These are phyloP conservation scores for Sisyra nigra DNA, from an alignment of 2,888 invertebrate genomes.

Conservation along the genomic window DNA sequence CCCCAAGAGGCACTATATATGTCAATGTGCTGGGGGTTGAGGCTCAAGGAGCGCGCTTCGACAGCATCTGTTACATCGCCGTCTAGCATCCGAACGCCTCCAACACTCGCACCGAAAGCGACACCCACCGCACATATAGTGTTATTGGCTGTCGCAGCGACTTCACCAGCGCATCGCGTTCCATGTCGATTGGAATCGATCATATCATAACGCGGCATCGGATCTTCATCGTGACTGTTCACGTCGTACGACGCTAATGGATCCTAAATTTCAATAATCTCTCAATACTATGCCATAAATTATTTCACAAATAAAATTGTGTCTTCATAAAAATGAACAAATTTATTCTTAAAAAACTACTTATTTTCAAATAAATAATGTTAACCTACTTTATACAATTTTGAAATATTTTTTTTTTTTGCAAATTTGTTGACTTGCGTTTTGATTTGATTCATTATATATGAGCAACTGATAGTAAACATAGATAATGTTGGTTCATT, in stretches of 20 bases:
- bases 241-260: slow-evolving; percentile 93
- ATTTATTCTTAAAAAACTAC: too few species aligned
- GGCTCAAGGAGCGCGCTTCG: slow-evolving; percentile 84
- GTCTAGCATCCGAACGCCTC: slow-evolving; percentile 95
- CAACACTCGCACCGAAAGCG: slow-evolving; percentile 88
- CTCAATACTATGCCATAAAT: too few species aligned
- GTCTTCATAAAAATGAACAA: too few species aligned
- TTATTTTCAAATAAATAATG: too few species aligned
- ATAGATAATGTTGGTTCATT: too few species aligned
- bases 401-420: too few species aligned
- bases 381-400: too few species aligned
- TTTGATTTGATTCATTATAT: too few species aligned
- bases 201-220: slow-evolving; percentile 94
- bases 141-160: slow-evolving; percentile 94
- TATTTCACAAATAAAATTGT: too few species aligned
- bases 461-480: too few species aligned
- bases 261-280: slow-evolving; percentile 69
- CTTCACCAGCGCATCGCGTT: slow-evolving; percentile 93
- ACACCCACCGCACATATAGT: slow-evolving; percentile 92
- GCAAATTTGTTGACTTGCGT: too few species aligned
- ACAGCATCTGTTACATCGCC: slow-evolving; percentile 98
- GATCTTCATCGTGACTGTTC: slow-evolving; percentile 89
- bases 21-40: slow-evolving; percentile 93
- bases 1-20: slow-evolving; percentile 99
- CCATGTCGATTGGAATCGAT: slow-evolving; percentile 92